phyloP scores from a whole-genome alignment of 2,888 invertebrate genomes.

The Ichneumoninae sp. region DNA sequence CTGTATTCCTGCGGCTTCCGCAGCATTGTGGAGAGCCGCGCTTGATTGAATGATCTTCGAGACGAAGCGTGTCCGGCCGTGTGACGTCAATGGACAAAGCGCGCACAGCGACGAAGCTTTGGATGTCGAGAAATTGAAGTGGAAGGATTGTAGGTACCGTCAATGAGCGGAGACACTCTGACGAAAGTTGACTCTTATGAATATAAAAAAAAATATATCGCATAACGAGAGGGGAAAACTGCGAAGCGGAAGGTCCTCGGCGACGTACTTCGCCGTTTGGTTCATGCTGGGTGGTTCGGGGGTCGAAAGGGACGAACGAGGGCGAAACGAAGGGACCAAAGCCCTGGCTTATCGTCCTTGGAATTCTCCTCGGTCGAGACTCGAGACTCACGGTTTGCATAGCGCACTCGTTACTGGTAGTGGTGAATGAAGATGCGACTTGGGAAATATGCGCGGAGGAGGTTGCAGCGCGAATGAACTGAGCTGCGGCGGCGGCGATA shows the following conservation, averaged over 20 bases:
- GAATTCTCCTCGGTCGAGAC: conserved; percentile 20
- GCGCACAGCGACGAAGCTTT: neutral
- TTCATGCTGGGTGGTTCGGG: conserved; percentile 36
- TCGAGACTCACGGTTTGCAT: conserved; percentile 30
- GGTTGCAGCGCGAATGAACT: conserved; percentile 68
- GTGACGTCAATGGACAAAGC: conserved; percentile 42
- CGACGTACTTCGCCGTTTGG: conserved; percentile 12
- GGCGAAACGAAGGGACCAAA: conserved; percentile 12
- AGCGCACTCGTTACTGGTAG: conserved; percentile 31
- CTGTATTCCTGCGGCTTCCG: conserved; percentile 51
- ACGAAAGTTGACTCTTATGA: conserved; percentile 64
- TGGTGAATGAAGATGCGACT: conserved; percentile 70
- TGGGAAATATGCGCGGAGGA: conserved; percentile 71
- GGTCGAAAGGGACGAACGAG: conserved; percentile 34
- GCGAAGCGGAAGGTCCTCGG: conserved; percentile 33
- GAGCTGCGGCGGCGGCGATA: conserved; percentile 39
- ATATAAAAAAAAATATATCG: conserved; percentile 64
- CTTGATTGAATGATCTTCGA: conserved; percentile 56
- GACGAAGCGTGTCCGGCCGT: conserved; percentile 20
- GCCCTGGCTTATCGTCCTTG: conserved; percentile 26
- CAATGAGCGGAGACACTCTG: conserved; percentile 17
- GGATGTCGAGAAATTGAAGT: conserved; percentile 1
- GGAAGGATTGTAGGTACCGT: neutral
- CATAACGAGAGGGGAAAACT: conserved; percentile 28
- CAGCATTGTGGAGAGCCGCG: conserved; percentile 15